A percentile compares a stretch with the other conserved stretches of the same genome.
phyloP scores from a whole-genome alignment of 30 jellyfish, hydroid and myxozoan species.

The Pelagia noctiluca region DNA sequence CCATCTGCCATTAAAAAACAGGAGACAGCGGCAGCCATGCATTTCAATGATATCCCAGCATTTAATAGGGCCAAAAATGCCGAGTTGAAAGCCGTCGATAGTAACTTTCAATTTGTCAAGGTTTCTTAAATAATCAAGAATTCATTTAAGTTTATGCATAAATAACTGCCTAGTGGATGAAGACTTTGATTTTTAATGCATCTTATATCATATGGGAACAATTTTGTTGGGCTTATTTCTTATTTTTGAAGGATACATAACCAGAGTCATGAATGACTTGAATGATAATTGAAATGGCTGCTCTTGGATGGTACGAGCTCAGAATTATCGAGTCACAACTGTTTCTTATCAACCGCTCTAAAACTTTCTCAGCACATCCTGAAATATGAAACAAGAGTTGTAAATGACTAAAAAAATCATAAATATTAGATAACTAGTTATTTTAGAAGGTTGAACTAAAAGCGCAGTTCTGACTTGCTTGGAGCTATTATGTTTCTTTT shows the following conservation, averaged over 20 bases:
- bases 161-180: background rate
- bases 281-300: slow-evolving; percentile 82
- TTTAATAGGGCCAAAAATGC: slow-evolving; percentile 79
- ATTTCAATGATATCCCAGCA: slow-evolving; percentile 92
- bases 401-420: too few species aligned
- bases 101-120: slow-evolving; percentile 28
- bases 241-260: slow-evolving; percentile 66
- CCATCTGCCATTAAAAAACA: slow-evolving; percentile 75
- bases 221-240: too few species aligned
- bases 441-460: too few species aligned
- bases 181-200: too few species aligned
- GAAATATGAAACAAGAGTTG: background rate
- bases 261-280: slow-evolving; percentile 91
- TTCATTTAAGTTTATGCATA: background rate
- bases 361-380: slow-evolving; percentile 82
- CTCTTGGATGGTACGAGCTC: slow-evolving; percentile 80
- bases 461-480: too few species aligned
- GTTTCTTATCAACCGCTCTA: slow-evolving; percentile 74
- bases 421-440: too few species aligned
- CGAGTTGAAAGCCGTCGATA: slow-evolving; percentile 81
- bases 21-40: slow-evolving; percentile 90
- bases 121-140: background rate
- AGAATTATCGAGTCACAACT: slow-evolving; percentile 77
- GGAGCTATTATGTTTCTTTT: too few species aligned
- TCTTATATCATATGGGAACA: too few species aligned